Evolutionary conservation across 92 coral and sea anemone species (phyloP).

Genomic region (Hydrozoanthus gracilis): DNA sequence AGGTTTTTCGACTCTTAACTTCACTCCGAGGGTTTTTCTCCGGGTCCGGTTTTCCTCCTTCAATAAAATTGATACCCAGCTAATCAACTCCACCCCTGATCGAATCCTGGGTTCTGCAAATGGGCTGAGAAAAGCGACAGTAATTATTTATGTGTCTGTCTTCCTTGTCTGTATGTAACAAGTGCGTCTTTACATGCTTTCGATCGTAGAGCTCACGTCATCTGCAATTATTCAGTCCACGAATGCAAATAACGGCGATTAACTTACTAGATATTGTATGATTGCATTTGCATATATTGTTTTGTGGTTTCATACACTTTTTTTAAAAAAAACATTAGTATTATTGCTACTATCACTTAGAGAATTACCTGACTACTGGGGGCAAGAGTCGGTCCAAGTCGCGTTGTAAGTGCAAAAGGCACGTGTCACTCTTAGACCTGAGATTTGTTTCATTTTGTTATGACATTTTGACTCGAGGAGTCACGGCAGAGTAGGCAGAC

Average conservation of each 20-base stretch:
- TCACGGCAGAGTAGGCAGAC: no score
- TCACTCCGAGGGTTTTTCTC: no score
- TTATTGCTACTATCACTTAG: not conserved
- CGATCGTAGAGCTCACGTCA: not conserved
- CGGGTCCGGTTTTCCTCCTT: no score
- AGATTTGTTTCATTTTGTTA: not conserved
- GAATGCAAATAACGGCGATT: no score
- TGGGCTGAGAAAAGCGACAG: not conserved
- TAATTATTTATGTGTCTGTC: no score
- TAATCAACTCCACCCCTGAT: not conserved
- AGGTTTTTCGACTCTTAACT: not conserved
- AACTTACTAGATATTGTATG: no score
- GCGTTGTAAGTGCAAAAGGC: no score
- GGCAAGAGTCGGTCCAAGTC: not conserved
- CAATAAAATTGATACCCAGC: no score
- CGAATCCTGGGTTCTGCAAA: not conserved
- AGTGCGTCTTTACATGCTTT: not conserved
- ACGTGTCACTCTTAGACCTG: not conserved
- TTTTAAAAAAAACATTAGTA: not conserved
- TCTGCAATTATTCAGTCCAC: no score
- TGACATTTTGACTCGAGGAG: not conserved
- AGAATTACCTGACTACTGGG: not conserved
- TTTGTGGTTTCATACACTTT: not conserved
- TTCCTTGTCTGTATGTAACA: no score
- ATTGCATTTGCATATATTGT: not conserved